A percentile compares a stretch with the other conserved stretches of the same genome.
phyloP scores from a whole-genome alignment of 2,888 invertebrate genomes.

The Hybos culiciformis region DNA sequence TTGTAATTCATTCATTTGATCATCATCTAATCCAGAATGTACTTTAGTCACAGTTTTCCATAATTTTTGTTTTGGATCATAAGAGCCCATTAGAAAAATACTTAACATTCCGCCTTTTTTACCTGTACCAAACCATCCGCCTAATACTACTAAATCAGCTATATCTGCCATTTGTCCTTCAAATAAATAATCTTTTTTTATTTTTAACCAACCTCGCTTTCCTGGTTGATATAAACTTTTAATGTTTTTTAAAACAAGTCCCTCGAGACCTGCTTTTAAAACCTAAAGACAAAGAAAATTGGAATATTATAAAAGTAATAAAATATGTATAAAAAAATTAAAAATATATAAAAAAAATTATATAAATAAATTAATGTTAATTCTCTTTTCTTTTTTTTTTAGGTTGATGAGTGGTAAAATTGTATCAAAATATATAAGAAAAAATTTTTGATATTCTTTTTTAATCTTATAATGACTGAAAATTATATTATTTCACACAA shows the following conservation, averaged over 20 bases:
- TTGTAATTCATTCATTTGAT: slow-evolving; percentile 64
- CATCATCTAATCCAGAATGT: slow-evolving; percentile 79
- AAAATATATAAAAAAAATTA: neutral
- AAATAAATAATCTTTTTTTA: slow-evolving; percentile 89
- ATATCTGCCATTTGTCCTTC: slow-evolving; percentile 91
- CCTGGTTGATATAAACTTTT: slow-evolving; percentile 81
- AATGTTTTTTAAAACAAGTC: slow-evolving; percentile 77
- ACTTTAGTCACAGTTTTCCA: slow-evolving; percentile 92
- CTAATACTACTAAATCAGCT: slow-evolving; percentile 85
- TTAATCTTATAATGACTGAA: too few species aligned
- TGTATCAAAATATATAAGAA: too few species aligned
- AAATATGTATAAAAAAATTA: too few species aligned
- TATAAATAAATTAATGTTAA: too few species aligned
- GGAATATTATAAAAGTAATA: slow-evolving; percentile 24
- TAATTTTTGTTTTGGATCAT: slow-evolving; percentile 46
- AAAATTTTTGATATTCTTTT: too few species aligned
- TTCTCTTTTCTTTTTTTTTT: neutral
- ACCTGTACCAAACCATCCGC: slow-evolving; percentile 91
- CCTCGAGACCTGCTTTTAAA: slow-evolving; percentile 74
- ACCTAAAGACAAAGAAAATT: slow-evolving; percentile 34
- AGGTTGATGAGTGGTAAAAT: too few species aligned
- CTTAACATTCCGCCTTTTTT: slow-evolving; percentile 87
- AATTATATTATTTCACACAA: too few species aligned
- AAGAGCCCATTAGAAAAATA: slow-evolving; percentile 86
- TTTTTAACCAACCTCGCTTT: slow-evolving; percentile 89